A percentile compares a stretch with the other conserved stretches of the same genome.
Conservation (phyloP, 2,797 vertebrate genomes). For the Malacoraja senta region DNA sequence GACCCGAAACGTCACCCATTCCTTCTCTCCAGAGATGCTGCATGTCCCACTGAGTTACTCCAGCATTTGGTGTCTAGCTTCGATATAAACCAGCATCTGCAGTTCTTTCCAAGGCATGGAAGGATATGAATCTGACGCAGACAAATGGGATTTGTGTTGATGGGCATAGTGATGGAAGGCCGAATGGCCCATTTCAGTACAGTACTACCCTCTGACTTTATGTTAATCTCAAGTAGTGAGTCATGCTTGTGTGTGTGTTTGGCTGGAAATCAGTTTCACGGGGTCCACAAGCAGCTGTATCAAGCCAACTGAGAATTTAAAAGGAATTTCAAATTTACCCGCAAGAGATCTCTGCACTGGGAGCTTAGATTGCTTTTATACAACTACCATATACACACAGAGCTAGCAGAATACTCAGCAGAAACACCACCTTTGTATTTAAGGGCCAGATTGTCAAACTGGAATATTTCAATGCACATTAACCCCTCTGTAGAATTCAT, state of each 20-base stretch:
- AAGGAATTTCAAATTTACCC: neutral
- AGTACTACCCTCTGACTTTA: neutral
- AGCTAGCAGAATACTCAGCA: neutral
- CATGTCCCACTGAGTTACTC: too few relatives aligned
- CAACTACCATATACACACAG: neutral
- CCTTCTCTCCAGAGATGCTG: too few relatives aligned
- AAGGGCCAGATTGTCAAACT: neutral
- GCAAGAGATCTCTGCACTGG: neutral
- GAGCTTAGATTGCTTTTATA: neutral
- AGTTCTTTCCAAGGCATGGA: too few relatives aligned
- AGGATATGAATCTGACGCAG: too few relatives aligned
- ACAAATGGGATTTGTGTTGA: too few relatives aligned
- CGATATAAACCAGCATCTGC: too few relatives aligned
- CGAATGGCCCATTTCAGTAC: too few relatives aligned
- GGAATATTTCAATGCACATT: neutral
- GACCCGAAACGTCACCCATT: too few relatives aligned
- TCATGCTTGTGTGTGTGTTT: neutral
- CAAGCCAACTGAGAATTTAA: neutral
- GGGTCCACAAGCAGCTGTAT: neutral
- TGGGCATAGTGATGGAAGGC: too few relatives aligned
- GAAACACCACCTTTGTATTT: neutral
- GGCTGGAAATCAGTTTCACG: neutral
- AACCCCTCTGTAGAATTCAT: neutral
- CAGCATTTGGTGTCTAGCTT: too few relatives aligned
- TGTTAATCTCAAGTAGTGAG: neutral